Evolutionary conservation across 2,113 vertebrate species (phyloP).

Genomic region (Australoheros scitulus): DNA sequence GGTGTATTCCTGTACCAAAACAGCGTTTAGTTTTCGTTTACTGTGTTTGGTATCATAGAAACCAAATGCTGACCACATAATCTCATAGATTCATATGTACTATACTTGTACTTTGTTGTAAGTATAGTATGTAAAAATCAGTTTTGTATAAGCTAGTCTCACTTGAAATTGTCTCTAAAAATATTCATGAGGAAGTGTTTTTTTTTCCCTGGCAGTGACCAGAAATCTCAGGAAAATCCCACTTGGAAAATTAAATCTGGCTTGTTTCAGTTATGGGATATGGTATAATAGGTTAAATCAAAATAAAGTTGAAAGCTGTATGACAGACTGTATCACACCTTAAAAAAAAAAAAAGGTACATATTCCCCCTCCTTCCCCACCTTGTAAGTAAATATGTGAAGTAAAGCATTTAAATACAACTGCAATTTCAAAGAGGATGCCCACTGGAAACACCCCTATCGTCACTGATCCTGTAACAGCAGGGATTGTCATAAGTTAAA

Average conservation of each 20-base stretch:
- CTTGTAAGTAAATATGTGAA: neutral
- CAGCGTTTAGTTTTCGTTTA: neutral
- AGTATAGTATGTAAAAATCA: too few relatives aligned
- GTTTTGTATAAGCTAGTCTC: neutral
- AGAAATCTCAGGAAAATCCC: slow-evolving; percentile 10
- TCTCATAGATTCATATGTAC: neutral
- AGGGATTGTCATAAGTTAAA: neutral
- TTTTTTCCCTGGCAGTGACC: neutral
- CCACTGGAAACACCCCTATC: neutral
- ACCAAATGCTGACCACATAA: neutral
- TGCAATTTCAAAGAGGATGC: neutral
- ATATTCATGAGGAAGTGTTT: neutral
- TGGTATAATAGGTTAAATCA: neutral
- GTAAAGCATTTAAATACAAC: neutral
- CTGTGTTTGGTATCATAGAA: neutral
- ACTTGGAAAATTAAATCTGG: neutral
- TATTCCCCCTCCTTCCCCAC: neutral
- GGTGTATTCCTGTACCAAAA: neutral
- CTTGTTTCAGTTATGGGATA: neutral
- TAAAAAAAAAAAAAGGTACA: neutral
- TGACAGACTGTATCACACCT: too few relatives aligned
- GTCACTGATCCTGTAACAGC: neutral
- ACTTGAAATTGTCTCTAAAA: neutral
- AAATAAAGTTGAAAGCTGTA: neutral
- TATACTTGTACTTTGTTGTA: neutral